These are phyloP conservation scores for Amblyjoppa proteus DNA, from an alignment of 2,888 invertebrate species.

Conservation along the genomic window DNA sequence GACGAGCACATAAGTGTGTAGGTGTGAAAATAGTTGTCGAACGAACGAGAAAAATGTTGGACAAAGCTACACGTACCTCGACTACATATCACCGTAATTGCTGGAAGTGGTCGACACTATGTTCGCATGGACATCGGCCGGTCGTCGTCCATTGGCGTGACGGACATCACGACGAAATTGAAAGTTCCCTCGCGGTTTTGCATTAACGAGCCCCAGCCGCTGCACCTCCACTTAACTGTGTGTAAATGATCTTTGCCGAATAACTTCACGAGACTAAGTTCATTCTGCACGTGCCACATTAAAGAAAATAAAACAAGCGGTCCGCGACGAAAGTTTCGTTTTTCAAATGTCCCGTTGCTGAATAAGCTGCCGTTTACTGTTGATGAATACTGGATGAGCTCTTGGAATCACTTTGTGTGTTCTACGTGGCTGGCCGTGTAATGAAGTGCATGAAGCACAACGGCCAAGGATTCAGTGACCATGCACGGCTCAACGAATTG, in stretches of 20 bases:
- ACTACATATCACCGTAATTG: constrained; percentile 19
- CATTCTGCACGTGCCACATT: neutral
- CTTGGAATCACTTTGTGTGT: neutral
- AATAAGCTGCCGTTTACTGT: neutral
- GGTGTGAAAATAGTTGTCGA: constrained; percentile 25
- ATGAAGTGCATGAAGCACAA: neutral
- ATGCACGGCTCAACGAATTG: neutral
- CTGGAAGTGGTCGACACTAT: constrained; percentile 22
- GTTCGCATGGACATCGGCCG: constrained; percentile 18
- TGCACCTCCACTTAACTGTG: constrained; percentile 27
- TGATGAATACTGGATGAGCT: neutral
- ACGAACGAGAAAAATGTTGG: constrained; percentile 29
- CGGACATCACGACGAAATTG: constrained; percentile 43
- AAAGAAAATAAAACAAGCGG: too few species aligned
- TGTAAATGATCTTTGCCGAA: constrained; percentile 21
- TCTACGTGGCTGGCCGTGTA: neutral
- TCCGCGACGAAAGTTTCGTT: too few species aligned
- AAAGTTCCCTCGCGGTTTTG: constrained; percentile 33
- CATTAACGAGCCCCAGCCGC: neutral
- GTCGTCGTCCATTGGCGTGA: constrained; percentile 22
- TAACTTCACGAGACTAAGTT: neutral
- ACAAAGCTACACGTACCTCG: constrained; percentile 19
- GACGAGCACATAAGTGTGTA: neutral
- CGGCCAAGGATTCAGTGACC: constrained; percentile 11
- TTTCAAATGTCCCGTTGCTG: neutral